Base-by-base conservation (phyloP, 1,140 invertebrate species). In the Solenopsis fugax region DNA sequence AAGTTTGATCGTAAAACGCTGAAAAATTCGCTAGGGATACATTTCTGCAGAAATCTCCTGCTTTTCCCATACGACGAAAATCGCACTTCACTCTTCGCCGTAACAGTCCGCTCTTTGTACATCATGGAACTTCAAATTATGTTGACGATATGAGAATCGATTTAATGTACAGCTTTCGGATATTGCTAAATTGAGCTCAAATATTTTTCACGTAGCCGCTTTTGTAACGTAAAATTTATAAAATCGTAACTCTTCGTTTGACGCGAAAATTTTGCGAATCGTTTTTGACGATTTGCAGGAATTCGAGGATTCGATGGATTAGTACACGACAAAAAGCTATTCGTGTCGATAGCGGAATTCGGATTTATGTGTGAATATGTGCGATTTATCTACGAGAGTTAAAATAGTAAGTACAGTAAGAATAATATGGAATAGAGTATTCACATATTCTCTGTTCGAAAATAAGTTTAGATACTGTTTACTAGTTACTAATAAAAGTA, bases 11-110 rank as follows among this genome's bases (percentile, higher is more conserved):
- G 41, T 75, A 75, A 76, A 7, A 16, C 16, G n/a, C 16, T 2
- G 73, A 50, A 41, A 69, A 81, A 84, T 69, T 48, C 45, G 48
- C 52, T 37, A 45, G 56, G 52, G 75, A 87, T 78, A 78, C 77
- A 73, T 54, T 48, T 62, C 37, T 65, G 29, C 13, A 18, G 24
- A 69, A 56, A 73, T 52, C 50, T 82, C 13, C 21, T 54, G 21
- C 48, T 75, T 64, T 69, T 86, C 45, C 21, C 45, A 24, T n/a
- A 69, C 78, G 67, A 90, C 88, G 64, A 45, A 54, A 89, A 85
- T 90, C 80, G 87, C 76, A 72, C 77, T 89, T 77, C 84, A 62
- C 54, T 82, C 48, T 18, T 29, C 48, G 62, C 18, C 50, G n/a
- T 76, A 82, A 78, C 65, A 54, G 13, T 41, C 7, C 4, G 48